Base-by-base conservation (phyloP, 2,113 vertebrate species). In the Myrmophylax atrothorax region DNA sequence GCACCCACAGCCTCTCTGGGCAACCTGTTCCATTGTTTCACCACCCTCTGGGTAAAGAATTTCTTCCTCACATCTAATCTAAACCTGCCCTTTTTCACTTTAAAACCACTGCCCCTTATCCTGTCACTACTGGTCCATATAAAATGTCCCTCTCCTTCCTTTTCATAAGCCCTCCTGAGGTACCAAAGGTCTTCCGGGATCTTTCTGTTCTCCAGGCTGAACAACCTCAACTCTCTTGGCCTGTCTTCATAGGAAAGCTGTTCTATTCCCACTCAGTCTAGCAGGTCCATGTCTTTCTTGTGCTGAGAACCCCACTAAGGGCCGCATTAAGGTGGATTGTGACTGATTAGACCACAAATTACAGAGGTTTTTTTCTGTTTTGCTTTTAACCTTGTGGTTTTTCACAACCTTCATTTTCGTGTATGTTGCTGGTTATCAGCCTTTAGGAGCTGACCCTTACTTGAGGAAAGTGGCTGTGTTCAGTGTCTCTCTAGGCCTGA, bases 391-490 rank as follows among this genome's bases (percentile, higher is more conserved):
- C 33, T 17, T 0, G 0, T 4, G 10, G 29, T 74, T 87, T 28
- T 44, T 12, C 47, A 38, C n/a, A 44, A 59, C 25, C 35, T 67
- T 37, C 9, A 1, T 63, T 89, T 86, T 66, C 44, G 14, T 1
- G 1, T 25, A 1, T 7, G 31, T 37, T 35, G 23, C 35, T 35
- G 18, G 40, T 60, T 52, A 22, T 12, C 52, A 76, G 52, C 18
- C 17, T 58, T 44, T 22, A 12, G 74, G 11, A 62, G 24, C 37
- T 63, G 56, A 46, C 22, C 7, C 26, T 88, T 25, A 2, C 31
- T 18, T 13, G 49, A 62, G 35, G 49, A 10, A 52, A 52, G 18
- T 1, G 18, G 33, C 22, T 0, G 0, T 2, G 2, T 47, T 69
- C 15, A 1, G 20, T 37, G 31, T 40, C 31, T 58, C 31, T 86